phyloP scores from a whole-genome alignment of 2,797 vertebrate genomes.

The Brachyrhaphis roseni region DNA sequence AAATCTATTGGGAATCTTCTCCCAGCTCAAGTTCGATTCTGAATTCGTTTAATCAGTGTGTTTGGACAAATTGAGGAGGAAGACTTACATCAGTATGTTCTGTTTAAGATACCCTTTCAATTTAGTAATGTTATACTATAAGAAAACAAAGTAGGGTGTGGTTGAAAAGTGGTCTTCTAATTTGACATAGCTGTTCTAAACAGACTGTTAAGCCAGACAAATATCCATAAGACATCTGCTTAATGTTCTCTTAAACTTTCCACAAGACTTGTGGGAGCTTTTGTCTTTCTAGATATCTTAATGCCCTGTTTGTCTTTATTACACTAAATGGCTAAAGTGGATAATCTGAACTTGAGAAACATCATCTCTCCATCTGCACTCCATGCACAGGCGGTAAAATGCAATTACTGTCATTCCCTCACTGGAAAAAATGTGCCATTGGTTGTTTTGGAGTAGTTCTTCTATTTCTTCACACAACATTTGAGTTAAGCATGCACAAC shows the following conservation, averaged over 20 bases:
- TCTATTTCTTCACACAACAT: constrained; percentile 4
- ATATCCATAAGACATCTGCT: constrained; percentile 17
- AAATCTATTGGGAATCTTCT: neutral
- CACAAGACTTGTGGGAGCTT: constrained; percentile 16
- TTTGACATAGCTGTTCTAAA: constrained; percentile 11
- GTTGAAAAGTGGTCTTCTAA: neutral
- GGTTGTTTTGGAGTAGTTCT: constrained; percentile 17
- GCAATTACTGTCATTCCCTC: constrained; percentile 44
- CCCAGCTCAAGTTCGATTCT: neutral
- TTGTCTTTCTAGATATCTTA: constrained; percentile 26
- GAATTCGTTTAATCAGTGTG: neutral
- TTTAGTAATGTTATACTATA: neutral
- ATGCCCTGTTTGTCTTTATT: constrained; percentile 39
- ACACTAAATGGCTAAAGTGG: constrained; percentile 39
- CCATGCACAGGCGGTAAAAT: constrained; percentile 19
- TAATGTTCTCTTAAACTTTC: constrained; percentile 13
- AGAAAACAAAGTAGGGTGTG: neutral
- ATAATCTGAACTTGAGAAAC: constrained; percentile 41
- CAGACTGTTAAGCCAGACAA: constrained; percentile 6
- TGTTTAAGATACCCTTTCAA: neutral
- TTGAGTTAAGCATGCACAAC: constrained; percentile 1
- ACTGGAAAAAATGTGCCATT: constrained; percentile 31
- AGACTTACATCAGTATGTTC: neutral
- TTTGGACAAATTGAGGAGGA: neutral
- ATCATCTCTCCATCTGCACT: constrained; percentile 45